phyloP scores from a whole-genome alignment of 2,797 vertebrate genomes.

The Pangasius mekongensis region DNA sequence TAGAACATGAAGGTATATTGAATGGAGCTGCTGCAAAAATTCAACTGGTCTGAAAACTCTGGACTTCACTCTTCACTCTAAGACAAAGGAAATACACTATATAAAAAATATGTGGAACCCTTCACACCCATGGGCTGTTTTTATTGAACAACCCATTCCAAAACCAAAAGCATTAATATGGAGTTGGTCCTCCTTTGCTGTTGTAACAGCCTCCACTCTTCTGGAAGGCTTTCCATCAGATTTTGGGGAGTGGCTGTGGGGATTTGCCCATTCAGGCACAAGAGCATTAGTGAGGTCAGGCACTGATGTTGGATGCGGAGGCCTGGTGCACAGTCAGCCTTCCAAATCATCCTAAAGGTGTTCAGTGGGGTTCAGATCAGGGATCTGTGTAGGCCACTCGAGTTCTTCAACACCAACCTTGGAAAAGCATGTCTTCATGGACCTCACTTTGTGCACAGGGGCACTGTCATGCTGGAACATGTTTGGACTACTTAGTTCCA shows the following conservation, averaged over 20 bases:
- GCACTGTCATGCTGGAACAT: not conserved
- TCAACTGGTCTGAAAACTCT: not conserved
- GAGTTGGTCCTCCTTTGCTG: not conserved
- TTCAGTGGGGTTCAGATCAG: not conserved
- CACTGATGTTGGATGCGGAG: not conserved
- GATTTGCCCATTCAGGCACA: not conserved
- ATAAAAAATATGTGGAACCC: not conserved
- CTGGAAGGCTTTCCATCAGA: not conserved
- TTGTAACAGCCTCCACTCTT: not conserved
- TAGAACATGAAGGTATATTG: slow-evolving; percentile 33
- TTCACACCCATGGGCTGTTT: not conserved
- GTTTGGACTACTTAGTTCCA: not conserved
- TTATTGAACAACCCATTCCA: not conserved
- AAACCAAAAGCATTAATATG: not conserved
- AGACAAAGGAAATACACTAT: not conserved
- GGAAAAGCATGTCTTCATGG: not conserved
- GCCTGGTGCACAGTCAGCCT: not conserved
- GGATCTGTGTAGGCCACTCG: too few species aligned
- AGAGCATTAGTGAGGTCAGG: not conserved
- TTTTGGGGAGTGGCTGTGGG: not conserved
- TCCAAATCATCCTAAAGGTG: not conserved
- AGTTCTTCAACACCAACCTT: not conserved
- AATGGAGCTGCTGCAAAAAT: slow-evolving; percentile 15
- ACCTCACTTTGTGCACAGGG: not conserved
- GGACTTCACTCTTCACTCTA: not conserved